Evolutionary conservation across 2,113 vertebrate species (phyloP).

Genomic region (Acrocephalus arundinaceus): DNA sequence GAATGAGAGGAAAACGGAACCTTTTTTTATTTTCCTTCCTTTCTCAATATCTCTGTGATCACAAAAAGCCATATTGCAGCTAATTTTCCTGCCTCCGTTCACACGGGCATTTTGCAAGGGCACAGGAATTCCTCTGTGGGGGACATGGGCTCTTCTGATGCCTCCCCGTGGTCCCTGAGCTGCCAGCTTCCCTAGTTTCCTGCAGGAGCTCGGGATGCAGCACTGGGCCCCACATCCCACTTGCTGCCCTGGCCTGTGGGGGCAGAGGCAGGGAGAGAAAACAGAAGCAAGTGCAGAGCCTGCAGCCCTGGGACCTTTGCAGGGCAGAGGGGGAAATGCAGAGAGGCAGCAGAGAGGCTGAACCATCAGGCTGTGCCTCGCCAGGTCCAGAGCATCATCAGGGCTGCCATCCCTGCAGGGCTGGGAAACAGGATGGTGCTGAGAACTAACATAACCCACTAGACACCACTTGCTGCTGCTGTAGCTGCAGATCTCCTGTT

Average conservation of each 20-base stretch:
- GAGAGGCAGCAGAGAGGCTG: neutral
- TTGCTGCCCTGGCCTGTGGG: neutral
- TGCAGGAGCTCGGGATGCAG: conserved; percentile 5
- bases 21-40: conserved; percentile 73
- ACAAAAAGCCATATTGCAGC: conserved; percentile 79
- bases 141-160: conserved; percentile 43
- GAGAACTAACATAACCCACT: neutral
- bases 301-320: rapidly evolving
- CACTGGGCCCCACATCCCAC: neutral
- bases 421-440: neutral
- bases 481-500: neutral
- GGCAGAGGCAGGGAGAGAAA: neutral
- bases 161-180: rapidly evolving
- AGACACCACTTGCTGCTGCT: neutral
- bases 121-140: conserved; percentile 48
- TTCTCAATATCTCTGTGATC: conserved; percentile 66
- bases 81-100: conserved; percentile 75
- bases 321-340: neutral
- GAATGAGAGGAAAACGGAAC: conserved; percentile 72
- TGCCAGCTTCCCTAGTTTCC: conserved; percentile 56
- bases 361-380: rapidly evolving
- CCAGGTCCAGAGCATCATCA: neutral
- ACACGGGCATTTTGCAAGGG: conserved; percentile 8
- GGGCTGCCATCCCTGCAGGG: neutral
- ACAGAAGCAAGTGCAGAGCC: neutral